Evolutionary conservation across 2,888 invertebrate species (phyloP).

Genomic region (Venusia cambrica): DNA sequence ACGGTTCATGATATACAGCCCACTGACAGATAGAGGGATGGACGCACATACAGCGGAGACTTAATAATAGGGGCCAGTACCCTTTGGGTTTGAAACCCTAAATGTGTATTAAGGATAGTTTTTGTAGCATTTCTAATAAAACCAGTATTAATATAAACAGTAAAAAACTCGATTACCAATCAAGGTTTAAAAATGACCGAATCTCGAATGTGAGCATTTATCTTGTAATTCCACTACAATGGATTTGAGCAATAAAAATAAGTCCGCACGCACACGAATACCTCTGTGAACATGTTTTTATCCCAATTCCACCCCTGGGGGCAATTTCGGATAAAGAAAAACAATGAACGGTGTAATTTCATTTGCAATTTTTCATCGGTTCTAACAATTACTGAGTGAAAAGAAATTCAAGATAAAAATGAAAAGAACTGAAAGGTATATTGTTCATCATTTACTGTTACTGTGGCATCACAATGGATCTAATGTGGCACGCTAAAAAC

Average conservation of each 20-base stretch:
- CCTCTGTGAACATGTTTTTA: slow-evolving; percentile 40
- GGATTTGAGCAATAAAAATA: slow-evolving; percentile 32
- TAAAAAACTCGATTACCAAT: no score
- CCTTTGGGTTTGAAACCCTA: no score
- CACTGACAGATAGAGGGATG: no score
- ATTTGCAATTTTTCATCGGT: slow-evolving; percentile 58
- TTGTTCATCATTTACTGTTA: slow-evolving; percentile 38
- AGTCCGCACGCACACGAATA: slow-evolving; percentile 25
- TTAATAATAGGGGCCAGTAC: no score
- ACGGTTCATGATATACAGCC: no score
- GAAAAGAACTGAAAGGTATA: slow-evolving; percentile 39
- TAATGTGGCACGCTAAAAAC: slow-evolving; percentile 24
- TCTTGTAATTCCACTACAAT: slow-evolving; percentile 28
- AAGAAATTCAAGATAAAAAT: slow-evolving; percentile 35
- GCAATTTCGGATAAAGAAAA: slow-evolving; percentile 44
- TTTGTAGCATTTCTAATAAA: no score
- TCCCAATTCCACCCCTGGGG: slow-evolving; percentile 42
- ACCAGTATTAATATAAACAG: no score
- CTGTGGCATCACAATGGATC: slow-evolving; percentile 37
- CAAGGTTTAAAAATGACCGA: no score
- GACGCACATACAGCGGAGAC: no score
- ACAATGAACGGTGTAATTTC: slow-evolving; percentile 55
- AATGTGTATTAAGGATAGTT: no score
- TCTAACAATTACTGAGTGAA: slow-evolving; percentile 44
- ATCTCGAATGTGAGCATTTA: no score